These are phyloP conservation scores for Zhuqinia jingwanae DNA, from an alignment of 2,888 invertebrate species.

Conservation along the genomic window DNA sequence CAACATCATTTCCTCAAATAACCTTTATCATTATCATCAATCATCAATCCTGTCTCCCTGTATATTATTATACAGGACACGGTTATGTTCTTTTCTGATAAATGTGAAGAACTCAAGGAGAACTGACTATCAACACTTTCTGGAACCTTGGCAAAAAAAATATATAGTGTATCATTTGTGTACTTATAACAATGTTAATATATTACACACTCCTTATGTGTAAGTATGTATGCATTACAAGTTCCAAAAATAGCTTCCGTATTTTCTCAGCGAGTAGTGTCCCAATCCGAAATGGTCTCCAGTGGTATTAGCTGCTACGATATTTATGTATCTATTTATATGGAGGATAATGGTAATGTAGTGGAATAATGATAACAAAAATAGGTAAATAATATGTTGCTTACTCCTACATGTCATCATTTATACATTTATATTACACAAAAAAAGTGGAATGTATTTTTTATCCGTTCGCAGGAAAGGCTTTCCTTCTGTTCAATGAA, in stretches of 20 bases:
- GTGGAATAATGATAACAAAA: not conserved
- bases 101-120: too few species aligned
- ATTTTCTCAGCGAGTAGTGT: too few species aligned
- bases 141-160: too few species aligned
- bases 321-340: too few species aligned
- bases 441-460: not conserved
- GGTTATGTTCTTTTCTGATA: conserved; percentile 36
- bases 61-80: conserved; percentile 44
- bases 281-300: too few species aligned
- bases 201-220: too few species aligned
- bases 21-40: conserved; percentile 66
- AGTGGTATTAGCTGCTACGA: too few species aligned
- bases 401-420: not conserved
- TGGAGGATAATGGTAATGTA: too few species aligned
- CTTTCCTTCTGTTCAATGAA: not conserved
- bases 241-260: too few species aligned
- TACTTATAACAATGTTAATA: not conserved
- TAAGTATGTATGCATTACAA: not conserved
- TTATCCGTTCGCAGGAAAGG: not conserved
- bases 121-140: not conserved
- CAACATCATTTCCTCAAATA: conserved; percentile 41
- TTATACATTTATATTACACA: not conserved
- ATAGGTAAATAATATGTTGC: not conserved
- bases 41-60: conserved; percentile 63
- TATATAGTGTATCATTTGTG: too few species aligned